Evolutionary conservation across 2,113 vertebrate genomes (phyloP).

Genomic region (Pomatostomus ruficeps): DNA sequence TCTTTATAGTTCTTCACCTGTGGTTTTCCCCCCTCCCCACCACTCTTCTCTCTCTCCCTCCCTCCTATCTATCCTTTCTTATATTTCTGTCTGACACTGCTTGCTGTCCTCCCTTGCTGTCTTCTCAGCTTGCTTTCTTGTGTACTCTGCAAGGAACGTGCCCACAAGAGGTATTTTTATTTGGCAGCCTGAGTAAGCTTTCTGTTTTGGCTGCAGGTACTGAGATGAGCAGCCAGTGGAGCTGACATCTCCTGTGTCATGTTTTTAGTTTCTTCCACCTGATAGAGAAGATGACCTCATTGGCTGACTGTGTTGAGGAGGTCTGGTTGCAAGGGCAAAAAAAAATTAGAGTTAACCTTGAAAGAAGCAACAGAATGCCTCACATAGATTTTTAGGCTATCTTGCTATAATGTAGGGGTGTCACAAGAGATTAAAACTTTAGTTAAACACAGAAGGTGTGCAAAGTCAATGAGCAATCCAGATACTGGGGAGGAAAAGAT

Average conservation of each 20-base stretch:
- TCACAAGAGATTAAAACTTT: neutral
- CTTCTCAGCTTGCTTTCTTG: neutral
- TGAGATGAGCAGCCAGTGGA: conserved; percentile 34
- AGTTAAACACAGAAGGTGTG: neutral
- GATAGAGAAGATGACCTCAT: conserved; percentile 46
- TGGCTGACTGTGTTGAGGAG: neutral
- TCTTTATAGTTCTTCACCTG: neutral
- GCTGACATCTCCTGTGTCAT: conserved; percentile 23
- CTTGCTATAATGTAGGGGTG: neutral
- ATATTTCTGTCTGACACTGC: neutral
- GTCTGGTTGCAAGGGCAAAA: conserved; percentile 36
- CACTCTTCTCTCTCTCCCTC: neutral
- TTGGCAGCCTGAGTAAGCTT: conserved; percentile 30
- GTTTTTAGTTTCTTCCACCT: conserved; percentile 48
- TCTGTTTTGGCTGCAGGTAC: conserved; percentile 56
- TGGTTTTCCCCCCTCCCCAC: neutral
- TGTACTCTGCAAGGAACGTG: conserved; percentile 19
- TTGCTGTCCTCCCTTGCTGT: neutral
- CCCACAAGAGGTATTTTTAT: conserved; percentile 49
- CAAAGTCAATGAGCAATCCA: neutral
- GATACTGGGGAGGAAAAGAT: neutral
- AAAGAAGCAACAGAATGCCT: neutral
- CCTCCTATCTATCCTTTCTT: neutral
- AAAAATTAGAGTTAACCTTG: conserved; percentile 24
- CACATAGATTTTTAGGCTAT: neutral